These are phyloP conservation scores for Nowickia ferox DNA, from an alignment of 2,888 invertebrate genomes.

Conservation along the genomic window DNA sequence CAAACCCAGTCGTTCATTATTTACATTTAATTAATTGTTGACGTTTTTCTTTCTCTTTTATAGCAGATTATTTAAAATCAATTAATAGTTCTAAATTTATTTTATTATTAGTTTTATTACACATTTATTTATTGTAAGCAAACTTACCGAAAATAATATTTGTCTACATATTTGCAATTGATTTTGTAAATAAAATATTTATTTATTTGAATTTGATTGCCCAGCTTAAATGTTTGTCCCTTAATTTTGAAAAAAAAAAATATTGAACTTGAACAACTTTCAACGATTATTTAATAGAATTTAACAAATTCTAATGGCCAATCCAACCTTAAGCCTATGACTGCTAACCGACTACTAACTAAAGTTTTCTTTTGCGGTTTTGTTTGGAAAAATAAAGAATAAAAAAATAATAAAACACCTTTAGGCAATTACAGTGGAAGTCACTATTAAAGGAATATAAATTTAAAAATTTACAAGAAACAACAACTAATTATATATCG, in stretches of 20 bases:
- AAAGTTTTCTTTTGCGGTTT: constrained; percentile 54
- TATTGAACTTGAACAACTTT: background rate
- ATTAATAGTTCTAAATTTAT: background rate
- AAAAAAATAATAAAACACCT: constrained; percentile 45
- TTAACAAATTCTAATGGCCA: constrained; percentile 30
- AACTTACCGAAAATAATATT: constrained; percentile 72
- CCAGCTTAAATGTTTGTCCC: constrained; percentile 65
- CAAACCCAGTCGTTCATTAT: background rate
- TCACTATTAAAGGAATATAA: background rate
- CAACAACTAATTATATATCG: background rate
- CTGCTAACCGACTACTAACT: constrained; percentile 65
- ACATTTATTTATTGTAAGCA: background rate
- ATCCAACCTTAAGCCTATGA: constrained; percentile 54
- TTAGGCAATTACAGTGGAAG: constrained; percentile 37
- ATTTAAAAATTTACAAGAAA: background rate
- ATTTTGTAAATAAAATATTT: constrained; percentile 71
- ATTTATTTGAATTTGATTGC: constrained; percentile 71
- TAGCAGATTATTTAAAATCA: background rate
- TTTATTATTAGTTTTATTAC: background rate
- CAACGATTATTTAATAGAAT: background rate
- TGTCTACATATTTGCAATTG: constrained; percentile 71
- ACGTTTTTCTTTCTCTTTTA: background rate
- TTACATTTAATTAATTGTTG: background rate
- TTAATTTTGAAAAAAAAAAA: constrained; percentile 29
- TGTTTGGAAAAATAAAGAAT: constrained; percentile 45